These are phyloP conservation scores for Limnothrissa miodon DNA, from an alignment of 2,113 vertebrate species.

Conservation along the genomic window DNA sequence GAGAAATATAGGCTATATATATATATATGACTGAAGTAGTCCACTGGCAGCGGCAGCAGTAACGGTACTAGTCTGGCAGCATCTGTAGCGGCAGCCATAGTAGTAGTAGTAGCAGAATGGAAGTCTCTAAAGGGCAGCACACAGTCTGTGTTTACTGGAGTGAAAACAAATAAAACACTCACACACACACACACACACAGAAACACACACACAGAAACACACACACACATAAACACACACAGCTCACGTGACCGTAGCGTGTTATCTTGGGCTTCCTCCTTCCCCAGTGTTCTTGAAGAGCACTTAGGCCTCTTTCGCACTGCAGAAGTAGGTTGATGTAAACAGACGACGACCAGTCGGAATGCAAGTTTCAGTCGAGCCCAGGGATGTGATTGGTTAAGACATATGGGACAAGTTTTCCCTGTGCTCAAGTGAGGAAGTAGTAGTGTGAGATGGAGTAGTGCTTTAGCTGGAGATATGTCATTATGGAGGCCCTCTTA, in stretches of 20 bases:
- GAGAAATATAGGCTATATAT: too few relatives aligned
- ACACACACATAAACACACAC: background rate
- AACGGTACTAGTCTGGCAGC: too few relatives aligned
- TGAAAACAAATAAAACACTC: slow-evolving; percentile 29
- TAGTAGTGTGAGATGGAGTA: background rate
- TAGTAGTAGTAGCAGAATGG: background rate
- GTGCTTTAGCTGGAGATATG: background rate
- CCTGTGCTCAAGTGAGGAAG: background rate
- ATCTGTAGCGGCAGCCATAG: background rate
- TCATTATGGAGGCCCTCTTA: background rate
- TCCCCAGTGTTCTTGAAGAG: slow-evolving; percentile 26
- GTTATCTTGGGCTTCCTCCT: background rate
- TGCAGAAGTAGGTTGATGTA: slow-evolving; percentile 35
- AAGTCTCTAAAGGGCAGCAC: background rate
- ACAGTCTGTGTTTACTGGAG: slow-evolving; percentile 31
- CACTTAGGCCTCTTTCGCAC: slow-evolving; percentile 16
- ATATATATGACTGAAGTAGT: too few relatives aligned
- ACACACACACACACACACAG: slow-evolving; percentile 21
- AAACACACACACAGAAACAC: background rate
- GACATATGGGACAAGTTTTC: background rate
- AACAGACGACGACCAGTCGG: slow-evolving; percentile 16
- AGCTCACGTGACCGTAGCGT: background rate
- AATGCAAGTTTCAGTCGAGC: slow-evolving; percentile 3
- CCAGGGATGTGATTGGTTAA: slow-evolving; percentile 19
- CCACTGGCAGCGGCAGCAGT: background rate